These are phyloP conservation scores for Bombus breviceps DNA, from an alignment of 1,140 invertebrate genomes.

Conservation along the genomic window DNA sequence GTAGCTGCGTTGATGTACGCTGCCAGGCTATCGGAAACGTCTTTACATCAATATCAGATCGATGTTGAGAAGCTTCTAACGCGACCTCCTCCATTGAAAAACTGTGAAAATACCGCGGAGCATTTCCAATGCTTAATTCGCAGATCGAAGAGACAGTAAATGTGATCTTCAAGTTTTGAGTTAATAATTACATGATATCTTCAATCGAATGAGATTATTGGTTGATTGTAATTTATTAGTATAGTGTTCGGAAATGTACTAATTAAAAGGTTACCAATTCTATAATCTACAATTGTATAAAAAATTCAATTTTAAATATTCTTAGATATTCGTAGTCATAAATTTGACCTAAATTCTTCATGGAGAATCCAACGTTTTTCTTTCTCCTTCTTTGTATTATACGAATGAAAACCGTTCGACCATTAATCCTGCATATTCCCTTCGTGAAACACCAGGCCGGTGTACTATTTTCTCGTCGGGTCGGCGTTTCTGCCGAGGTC, in stretches of 20 bases:
- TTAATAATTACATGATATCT: not conserved
- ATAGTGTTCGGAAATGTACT: not conserved
- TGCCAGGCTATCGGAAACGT: slow-evolving; percentile 15
- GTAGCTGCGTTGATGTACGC: slow-evolving; percentile 50
- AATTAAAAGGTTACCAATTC: not conserved
- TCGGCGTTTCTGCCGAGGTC: not conserved
- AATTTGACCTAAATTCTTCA: not conserved
- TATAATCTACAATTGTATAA: too few species aligned
- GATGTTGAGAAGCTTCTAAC: not conserved
- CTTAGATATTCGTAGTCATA: too few species aligned
- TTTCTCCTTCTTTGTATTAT: not conserved
- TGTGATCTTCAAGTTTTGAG: too few species aligned
- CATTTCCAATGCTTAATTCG: not conserved
- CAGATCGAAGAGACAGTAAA: not conserved
- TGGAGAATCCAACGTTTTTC: not conserved
- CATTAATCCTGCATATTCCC: not conserved
- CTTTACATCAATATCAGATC: slow-evolving; percentile 18
- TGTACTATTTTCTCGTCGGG: not conserved
- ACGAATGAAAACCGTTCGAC: not conserved
- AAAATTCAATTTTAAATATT: not conserved
- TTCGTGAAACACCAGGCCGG: not conserved
- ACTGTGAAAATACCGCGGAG: not conserved
- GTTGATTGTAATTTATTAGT: not conserved
- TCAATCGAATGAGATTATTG: not conserved
- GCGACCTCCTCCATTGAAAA: not conserved